phyloP scores from a whole-genome alignment of 1,140 invertebrate genomes.

The Calephelis nemesis region DNA sequence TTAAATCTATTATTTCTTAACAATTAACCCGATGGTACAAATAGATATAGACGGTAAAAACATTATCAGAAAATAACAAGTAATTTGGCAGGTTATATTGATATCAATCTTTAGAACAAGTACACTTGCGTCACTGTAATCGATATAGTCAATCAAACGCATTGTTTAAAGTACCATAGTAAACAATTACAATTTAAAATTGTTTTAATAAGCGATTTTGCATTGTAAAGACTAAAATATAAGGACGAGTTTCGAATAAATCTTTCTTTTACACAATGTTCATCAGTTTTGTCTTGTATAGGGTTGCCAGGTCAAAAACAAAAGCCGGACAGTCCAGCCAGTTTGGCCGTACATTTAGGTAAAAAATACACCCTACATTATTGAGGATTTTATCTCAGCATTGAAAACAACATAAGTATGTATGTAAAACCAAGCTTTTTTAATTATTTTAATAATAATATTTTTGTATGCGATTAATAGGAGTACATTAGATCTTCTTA shows the following conservation, averaged over 20 bases:
- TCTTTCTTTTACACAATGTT: neutral
- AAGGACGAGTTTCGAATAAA: too few species aligned
- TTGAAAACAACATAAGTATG: too few species aligned
- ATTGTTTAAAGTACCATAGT: neutral
- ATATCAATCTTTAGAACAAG: slow-evolving; percentile 27
- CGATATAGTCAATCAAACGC: slow-evolving; percentile 23
- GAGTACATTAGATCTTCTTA: too few species aligned
- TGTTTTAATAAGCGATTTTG: neutral
- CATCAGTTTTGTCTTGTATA: slow-evolving; percentile 7
- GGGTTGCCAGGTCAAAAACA: too few species aligned
- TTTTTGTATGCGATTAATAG: too few species aligned
- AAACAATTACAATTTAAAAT: neutral
- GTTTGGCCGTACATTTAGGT: too few species aligned
- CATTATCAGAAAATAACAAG: slow-evolving; percentile 29
- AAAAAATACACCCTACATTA: too few species aligned
- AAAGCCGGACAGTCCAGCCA: too few species aligned
- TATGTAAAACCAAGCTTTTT: too few species aligned
- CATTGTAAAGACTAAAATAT: too few species aligned
- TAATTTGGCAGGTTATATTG: slow-evolving; percentile 31
- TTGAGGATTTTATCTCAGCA: too few species aligned
- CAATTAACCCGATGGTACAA: slow-evolving; percentile 25
- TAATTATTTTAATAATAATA: too few species aligned
- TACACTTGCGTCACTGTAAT: slow-evolving; percentile 34
- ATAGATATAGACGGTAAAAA: slow-evolving; percentile 26
- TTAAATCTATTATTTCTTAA: slow-evolving; percentile 14